These are phyloP conservation scores for Sebastes nivosus DNA, from an alignment of 2,797 vertebrate genomes.

Conservation along the genomic window DNA sequence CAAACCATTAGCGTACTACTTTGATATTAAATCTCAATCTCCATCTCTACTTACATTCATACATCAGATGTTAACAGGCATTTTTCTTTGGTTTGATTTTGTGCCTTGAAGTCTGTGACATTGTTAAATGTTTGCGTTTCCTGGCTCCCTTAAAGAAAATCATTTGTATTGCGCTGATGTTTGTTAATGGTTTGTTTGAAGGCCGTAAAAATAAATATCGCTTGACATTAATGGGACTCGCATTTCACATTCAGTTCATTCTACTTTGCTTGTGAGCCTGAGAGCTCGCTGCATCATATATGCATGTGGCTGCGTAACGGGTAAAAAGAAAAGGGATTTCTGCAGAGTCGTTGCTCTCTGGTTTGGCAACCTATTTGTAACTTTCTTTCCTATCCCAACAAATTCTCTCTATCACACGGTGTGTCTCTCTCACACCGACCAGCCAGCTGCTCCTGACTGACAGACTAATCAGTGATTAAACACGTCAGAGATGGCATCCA, in stretches of 20 bases:
- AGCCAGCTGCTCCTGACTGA: slow-evolving; percentile 40
- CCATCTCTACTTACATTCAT: not conserved
- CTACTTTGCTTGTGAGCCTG: not conserved
- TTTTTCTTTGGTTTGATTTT: not conserved
- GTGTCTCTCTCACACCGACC: not conserved
- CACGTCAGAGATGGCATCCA: slow-evolving; percentile 37
- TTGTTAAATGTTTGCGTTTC: not conserved
- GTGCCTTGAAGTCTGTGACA: not conserved
- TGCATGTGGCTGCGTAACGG: not conserved
- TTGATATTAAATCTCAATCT: not conserved
- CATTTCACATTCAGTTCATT: slow-evolving; percentile 1
- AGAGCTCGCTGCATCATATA: not conserved
- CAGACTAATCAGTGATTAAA: slow-evolving; percentile 58
- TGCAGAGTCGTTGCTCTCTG: not conserved
- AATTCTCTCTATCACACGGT: not conserved
- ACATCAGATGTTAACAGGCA: not conserved
- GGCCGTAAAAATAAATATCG: not conserved
- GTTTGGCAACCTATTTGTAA: not conserved
- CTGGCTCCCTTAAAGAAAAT: not conserved
- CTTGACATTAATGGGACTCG: not conserved
- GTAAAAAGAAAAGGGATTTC: not conserved
- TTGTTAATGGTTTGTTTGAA: slow-evolving; percentile 13
- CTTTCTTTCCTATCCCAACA: not conserved
- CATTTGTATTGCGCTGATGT: not conserved
- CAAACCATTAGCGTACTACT: not conserved